phyloP scores from a whole-genome alignment of 2,888 invertebrate genomes.

The Adineta ricciae region DNA sequence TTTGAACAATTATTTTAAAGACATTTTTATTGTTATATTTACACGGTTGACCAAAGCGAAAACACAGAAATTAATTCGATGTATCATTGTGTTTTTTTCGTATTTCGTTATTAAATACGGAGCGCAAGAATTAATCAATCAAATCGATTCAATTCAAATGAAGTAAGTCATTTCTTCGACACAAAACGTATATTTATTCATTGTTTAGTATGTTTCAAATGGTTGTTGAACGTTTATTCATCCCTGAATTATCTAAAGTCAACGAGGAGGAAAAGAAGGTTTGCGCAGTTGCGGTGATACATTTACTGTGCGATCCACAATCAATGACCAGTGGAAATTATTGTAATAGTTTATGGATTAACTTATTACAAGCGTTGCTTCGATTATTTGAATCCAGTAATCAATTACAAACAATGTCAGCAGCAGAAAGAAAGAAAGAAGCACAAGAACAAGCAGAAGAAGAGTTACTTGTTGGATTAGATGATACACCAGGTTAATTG shows the following conservation, averaged over 20 bases:
- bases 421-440: not conserved
- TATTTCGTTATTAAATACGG: constrained; percentile 74
- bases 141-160: constrained; percentile 73
- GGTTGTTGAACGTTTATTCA: constrained; percentile 78
- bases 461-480: constrained; percentile 71
- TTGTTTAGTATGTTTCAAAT: constrained; percentile 71
- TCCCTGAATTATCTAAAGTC: constrained; percentile 76
- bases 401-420: constrained; percentile 56
- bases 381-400: constrained; percentile 77
- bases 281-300: constrained; percentile 76
- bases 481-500: constrained; percentile 74
- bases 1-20: constrained; percentile 67
- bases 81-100: constrained; percentile 76
- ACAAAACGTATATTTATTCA: no score
- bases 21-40: constrained; percentile 81
- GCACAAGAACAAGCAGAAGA: constrained; percentile 58
- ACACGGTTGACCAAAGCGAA: constrained; percentile 81
- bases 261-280: constrained; percentile 75
- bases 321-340: constrained; percentile 56
- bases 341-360: constrained; percentile 36
- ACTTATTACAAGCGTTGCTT: constrained; percentile 62
- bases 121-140: constrained; percentile 62
- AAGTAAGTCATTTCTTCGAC: constrained; percentile 45
- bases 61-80: constrained; percentile 84
- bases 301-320: constrained; percentile 66